A percentile compares a stretch with the other conserved stretches of the same genome.
Evolutionary conservation across 2,113 vertebrate genomes (phyloP).

Genomic region (Xenopus tropicalis): UCB_Xtro_10.0 CM004443.2:189031001-189031500

Average conservation of each 20-base stretch:
- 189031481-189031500: slow-evolving; percentile 58
- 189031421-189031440: slow-evolving; percentile 73
- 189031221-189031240: slow-evolving; percentile 38
- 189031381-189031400: slow-evolving; percentile 79
- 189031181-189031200: slow-evolving; percentile 62
- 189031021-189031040: too few relatives aligned
- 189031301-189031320: slow-evolving; percentile 71
- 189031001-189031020: too few relatives aligned
- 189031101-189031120: slow-evolving; percentile 40
- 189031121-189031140: slow-evolving; percentile 53
- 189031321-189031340: slow-evolving; percentile 78
- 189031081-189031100: slow-evolving; percentile 32
- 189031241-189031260: slow-evolving; percentile 25
- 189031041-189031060: slow-evolving; percentile 1
- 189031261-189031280: neutral
- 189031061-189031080: slow-evolving; percentile 22
- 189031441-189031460: slow-evolving; percentile 72
- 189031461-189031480: slow-evolving; percentile 66
- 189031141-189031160: slow-evolving; percentile 48
- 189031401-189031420: slow-evolving; percentile 72
- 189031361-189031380: slow-evolving; percentile 89
- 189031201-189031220: slow-evolving; percentile 48
- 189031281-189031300: slow-evolving; percentile 48
- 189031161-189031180: slow-evolving; percentile 56
- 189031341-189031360: slow-evolving; percentile 89